Conservation (phyloP, 2,797 vertebrate species). For the Lacerta viridis region DNA sequence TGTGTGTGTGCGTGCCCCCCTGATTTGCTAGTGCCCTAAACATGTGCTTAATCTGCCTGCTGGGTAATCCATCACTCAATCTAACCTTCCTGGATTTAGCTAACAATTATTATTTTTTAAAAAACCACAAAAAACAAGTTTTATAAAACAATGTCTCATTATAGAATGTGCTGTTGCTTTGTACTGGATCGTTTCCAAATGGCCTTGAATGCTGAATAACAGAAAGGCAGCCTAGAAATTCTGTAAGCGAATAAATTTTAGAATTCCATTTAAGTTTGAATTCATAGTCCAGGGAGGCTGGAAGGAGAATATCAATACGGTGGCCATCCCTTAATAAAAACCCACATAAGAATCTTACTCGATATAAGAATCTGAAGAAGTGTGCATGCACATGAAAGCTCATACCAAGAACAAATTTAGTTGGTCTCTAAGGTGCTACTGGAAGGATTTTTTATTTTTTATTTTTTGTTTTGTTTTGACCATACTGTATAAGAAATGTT, state of each 20-base stretch:
- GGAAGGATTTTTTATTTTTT: too few species aligned
- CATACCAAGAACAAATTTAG: too few species aligned
- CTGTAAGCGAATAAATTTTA: not conserved
- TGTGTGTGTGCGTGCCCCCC: too few species aligned
- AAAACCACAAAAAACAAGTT: not conserved
- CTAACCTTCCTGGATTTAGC: not conserved
- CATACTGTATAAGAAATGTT: not conserved
- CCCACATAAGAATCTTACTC: not conserved
- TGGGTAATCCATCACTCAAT: too few species aligned
- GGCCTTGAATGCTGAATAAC: not conserved
- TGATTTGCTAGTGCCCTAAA: too few species aligned
- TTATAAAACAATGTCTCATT: not conserved
- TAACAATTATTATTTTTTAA: not conserved
- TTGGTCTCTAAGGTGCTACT: too few species aligned
- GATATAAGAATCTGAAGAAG: too few species aligned
- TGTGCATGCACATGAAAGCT: too few species aligned
- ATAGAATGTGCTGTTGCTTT: not conserved
- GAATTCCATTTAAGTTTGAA: not conserved
- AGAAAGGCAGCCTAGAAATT: not conserved
- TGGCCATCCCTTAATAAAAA: not conserved
- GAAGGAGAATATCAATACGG: too few species aligned
- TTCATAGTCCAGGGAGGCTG: not conserved
- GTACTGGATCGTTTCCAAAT: not conserved
- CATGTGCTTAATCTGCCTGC: too few species aligned
- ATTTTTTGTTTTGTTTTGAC: too few species aligned